phyloP scores from a whole-genome alignment of 2,797 vertebrate species.

The Aulostomus chinensis region DNA sequence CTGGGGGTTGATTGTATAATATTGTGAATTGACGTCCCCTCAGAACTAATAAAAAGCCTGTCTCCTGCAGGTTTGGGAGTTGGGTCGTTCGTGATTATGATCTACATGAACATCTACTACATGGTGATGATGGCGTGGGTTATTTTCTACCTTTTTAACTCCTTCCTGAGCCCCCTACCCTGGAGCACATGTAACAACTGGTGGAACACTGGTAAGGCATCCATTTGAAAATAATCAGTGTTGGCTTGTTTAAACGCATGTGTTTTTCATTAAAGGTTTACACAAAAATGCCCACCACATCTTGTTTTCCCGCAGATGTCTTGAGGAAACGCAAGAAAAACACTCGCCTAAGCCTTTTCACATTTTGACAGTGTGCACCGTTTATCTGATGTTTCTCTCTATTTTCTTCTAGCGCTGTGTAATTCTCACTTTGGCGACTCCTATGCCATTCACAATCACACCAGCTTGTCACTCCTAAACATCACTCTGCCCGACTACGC shows the following conservation, averaged over 20 bases:
- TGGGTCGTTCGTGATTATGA: constrained; percentile 86
- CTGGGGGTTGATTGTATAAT: no score
- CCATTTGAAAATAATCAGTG: no score
- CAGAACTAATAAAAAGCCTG: not conserved
- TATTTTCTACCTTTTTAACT: constrained; percentile 88
- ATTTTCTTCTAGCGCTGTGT: constrained; percentile 52
- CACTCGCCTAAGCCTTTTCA: not conserved
- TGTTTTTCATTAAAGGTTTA: constrained; percentile 3
- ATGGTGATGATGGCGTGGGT: constrained; percentile 91
- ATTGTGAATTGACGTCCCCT: no score
- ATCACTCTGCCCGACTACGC: not conserved
- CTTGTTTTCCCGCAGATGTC: no score
- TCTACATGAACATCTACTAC: constrained; percentile 89
- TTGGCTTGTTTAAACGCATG: no score
- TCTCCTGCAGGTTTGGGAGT: constrained; percentile 85
- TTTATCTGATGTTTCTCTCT: not conserved
- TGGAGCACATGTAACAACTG: constrained; percentile 88
- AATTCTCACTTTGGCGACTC: not conserved
- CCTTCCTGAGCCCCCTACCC: constrained; percentile 84
- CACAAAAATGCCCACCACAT: no score
- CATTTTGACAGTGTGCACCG: not conserved
- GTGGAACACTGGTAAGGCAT: constrained; percentile 89
- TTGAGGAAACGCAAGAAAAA: no score
- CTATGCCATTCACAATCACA: constrained; percentile 32
- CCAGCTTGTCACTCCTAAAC: constrained; percentile 72